Percentiles rank a stretch among this genome's conserved stretches.
Evolutionary conservation across 2,797 vertebrate genomes (phyloP).

Genomic region (Orestias chungarensis): DNA sequence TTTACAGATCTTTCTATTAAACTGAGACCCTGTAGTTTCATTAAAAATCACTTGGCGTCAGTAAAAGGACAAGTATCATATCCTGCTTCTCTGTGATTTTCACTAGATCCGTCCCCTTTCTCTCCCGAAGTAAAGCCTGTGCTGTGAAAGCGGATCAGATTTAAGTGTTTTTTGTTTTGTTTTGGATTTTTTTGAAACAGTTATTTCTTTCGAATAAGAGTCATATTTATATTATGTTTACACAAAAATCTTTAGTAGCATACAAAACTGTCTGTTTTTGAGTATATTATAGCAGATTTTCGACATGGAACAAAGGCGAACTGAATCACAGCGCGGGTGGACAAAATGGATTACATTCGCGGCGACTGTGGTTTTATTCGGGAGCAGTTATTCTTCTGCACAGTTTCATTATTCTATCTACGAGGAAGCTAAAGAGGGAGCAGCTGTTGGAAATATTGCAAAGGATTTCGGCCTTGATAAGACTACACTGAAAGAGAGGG

Average conservation of each 20-base stretch:
- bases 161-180: too few species aligned
- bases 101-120: conserved; percentile 20
- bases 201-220: too few species aligned
- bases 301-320: conserved; percentile 62
- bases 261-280: neutral
- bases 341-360: conserved; percentile 15
- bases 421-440: conserved; percentile 80
- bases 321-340: conserved; percentile 14
- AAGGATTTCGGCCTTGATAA: conserved; percentile 83
- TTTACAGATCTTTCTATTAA: neutral
- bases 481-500: conserved; percentile 64
- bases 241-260: neutral
- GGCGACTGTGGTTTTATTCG: conserved; percentile 36
- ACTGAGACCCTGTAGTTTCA: conserved; percentile 30
- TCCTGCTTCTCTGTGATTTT: neutral
- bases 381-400: conserved; percentile 30
- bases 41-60: conserved; percentile 62
- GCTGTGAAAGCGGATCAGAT: too few species aligned
- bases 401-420: conserved; percentile 75
- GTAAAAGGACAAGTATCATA: conserved; percentile 37
- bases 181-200: too few species aligned
- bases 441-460: conserved; percentile 80
- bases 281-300: neutral
- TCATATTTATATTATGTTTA: too few species aligned
- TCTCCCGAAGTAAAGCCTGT: neutral